Base-by-base conservation (phyloP, 30 jellyfish, hydroid and myxozoan species). In the Aurelia aurita complex sp. Pacific region DNA sequence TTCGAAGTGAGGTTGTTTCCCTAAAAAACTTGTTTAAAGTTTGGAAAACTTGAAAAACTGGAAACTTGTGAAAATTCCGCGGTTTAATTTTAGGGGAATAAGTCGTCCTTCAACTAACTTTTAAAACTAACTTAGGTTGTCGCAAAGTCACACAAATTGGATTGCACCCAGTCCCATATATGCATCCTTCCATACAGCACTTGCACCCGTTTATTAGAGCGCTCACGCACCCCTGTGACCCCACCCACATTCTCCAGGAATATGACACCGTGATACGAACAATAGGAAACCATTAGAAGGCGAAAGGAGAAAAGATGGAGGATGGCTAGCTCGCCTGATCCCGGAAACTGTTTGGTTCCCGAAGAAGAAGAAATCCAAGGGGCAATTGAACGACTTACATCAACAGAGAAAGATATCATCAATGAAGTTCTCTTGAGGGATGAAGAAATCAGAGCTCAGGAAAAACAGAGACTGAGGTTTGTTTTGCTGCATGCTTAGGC, bases 391-490 rank as follows among this genome's bases (percentile, higher is more conserved):
- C 50, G 72, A 64, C 89, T 95, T 46, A 95, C 99, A 0, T 96
- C 96, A 14, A 87, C 97, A 13, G 99, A 95, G 73, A 86, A 68
- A 73, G 86, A 74, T 5, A 86, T 95, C 34, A 81, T 95, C 40
- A 74, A 77, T 17, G 74, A 86, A 14, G 99, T 95, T 53, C 81
- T 95, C 10, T 81, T 76, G 32, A 74, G 99, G 72, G 99, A 95
- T 77, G 97, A 95, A 46, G 99, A 95, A 16, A 63, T 90, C 10
- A 76, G 96, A 59, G 15, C 75, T 10, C 98, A 78, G 66, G 99
- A 95, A 82, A 86, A 89, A 69, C 66, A 77, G 40, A 75, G 97
- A 16, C 64, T 94, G 34, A 83, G 91, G 99, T 94, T 57, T 18
- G 98, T 77, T 42, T 11, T 67, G 19, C 57, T 46, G 57, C 57